phyloP scores from a whole-genome alignment of 2,113 vertebrate genomes.

The Gavialis gangeticus region DNA sequence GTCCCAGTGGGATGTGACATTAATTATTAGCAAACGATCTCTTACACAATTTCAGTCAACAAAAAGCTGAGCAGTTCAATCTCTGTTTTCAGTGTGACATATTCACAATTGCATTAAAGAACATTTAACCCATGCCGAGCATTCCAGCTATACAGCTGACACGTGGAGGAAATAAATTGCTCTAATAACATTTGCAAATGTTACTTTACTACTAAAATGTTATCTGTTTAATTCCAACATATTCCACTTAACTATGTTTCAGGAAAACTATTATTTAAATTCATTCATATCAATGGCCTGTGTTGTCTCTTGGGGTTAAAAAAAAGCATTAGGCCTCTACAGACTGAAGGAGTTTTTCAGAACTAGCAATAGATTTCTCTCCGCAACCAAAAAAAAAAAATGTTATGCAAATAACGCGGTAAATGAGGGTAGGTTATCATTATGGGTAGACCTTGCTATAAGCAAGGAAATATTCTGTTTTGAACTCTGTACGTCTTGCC shows the following conservation, averaged over 20 bases:
- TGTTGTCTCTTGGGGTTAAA: not conserved
- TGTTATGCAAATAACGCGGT: not conserved
- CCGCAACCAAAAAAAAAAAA: not conserved
- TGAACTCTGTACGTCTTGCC: not conserved
- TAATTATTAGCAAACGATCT: conserved; percentile 74
- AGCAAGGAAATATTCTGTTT: not conserved
- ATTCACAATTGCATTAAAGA: conserved; percentile 47
- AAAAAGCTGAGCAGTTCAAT: conserved; percentile 38
- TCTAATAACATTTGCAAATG: conserved; percentile 27
- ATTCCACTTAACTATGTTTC: not conserved
- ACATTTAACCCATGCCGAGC: conserved; percentile 56
- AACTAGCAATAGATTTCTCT: not conserved
- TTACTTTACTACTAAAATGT: conserved; percentile 2
- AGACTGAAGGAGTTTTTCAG: not conserved
- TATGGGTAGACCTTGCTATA: not conserved
- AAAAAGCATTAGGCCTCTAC: not conserved
- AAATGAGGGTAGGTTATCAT: not conserved
- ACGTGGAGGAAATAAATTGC: conserved; percentile 32
- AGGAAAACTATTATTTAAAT: not conserved
- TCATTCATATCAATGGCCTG: not conserved
- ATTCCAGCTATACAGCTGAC: conserved; percentile 39
- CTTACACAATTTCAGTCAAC: conserved; percentile 55
- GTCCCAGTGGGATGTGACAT: conserved; percentile 54
- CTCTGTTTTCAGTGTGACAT: conserved; percentile 50
- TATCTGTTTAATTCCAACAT: conserved; percentile 3